Evolutionary conservation across 2,113 vertebrate genomes (phyloP).

Genomic region (Syngnathus typhle): DNA sequence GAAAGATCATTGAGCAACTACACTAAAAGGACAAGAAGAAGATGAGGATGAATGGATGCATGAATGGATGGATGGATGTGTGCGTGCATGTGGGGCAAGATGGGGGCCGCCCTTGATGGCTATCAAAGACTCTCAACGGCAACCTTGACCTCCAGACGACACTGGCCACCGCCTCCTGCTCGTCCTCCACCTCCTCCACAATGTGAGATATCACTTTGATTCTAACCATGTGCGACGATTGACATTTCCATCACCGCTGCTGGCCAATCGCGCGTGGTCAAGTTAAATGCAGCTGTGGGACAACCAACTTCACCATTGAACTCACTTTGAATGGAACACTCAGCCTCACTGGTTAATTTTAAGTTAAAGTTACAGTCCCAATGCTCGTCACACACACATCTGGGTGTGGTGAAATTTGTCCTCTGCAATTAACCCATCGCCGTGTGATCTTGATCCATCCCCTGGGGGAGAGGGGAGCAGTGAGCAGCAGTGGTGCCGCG

Average conservation of each 20-base stretch:
- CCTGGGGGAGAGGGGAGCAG: too few relatives aligned
- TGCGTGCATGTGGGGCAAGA: conserved; percentile 6
- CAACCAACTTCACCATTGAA: neutral
- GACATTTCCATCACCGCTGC: conserved; percentile 34
- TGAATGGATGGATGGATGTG: conserved; percentile 19
- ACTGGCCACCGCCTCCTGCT: conserved; percentile 6
- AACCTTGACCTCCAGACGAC: conserved; percentile 48
- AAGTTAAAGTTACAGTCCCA: too few relatives aligned
- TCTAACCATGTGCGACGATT: conserved; percentile 51
- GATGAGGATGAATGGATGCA: conserved; percentile 60
- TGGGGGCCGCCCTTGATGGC: conserved; percentile 44
- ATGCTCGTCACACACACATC: too few relatives aligned
- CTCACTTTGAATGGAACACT: neutral
- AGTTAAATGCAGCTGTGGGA: neutral
- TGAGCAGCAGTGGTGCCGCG: too few relatives aligned
- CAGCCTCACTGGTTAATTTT: neutral
- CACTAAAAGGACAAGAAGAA: conserved; percentile 39
- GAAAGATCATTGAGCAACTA: conserved; percentile 42
- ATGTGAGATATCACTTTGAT: conserved; percentile 45
- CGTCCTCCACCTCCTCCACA: neutral
- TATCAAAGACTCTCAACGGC: conserved; percentile 28
- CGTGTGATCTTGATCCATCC: too few relatives aligned
- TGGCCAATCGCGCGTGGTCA: neutral
- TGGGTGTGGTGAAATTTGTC: too few relatives aligned
- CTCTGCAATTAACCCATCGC: too few relatives aligned